Percentiles rank a stretch among this genome's conserved stretches.
Conservation (phyloP, 2,113 vertebrate genomes). For the Petrocephalus microphthalmus region DNA sequence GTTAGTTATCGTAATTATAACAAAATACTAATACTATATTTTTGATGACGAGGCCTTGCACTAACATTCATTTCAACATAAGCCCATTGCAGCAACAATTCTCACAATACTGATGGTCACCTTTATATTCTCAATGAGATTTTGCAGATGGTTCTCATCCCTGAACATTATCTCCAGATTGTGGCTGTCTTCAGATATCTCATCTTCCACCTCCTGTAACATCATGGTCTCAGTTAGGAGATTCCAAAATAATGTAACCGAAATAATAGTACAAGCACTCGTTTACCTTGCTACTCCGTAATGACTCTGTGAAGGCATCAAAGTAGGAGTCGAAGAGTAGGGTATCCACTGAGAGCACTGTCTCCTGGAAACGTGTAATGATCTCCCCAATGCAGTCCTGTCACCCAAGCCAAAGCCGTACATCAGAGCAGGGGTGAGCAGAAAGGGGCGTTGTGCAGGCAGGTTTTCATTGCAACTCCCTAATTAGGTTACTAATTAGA, state of each 20-base stretch:
- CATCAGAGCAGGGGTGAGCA: neutral
- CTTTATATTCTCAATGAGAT: conserved; percentile 61
- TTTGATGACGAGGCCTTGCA: neutral
- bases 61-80: neutral
- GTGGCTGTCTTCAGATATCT: conserved; percentile 57
- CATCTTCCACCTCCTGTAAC: conserved; percentile 43
- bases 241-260: neutral
- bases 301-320: conserved; percentile 60
- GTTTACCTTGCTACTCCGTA: conserved; percentile 52
- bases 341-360: conserved; percentile 60
- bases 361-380: conserved; percentile 55
- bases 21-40: neutral
- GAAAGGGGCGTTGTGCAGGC: too few relatives aligned
- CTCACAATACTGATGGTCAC: conserved; percentile 38
- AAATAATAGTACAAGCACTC: neutral
- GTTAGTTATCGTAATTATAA: neutral
- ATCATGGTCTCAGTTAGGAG: conserved; percentile 6
- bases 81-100: neutral
- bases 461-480: too few relatives aligned
- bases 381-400: conserved; percentile 63
- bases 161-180: conserved; percentile 61
- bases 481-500: too few relatives aligned
- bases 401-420: conserved; percentile 11
- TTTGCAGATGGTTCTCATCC: conserved; percentile 63
- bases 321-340: conserved; percentile 65